Evolutionary conservation across 92 coral and sea anemone genomes (phyloP), one percentile per base, ranked within the genome.

Genomic region (Chrysogorgia sp.): DNA sequence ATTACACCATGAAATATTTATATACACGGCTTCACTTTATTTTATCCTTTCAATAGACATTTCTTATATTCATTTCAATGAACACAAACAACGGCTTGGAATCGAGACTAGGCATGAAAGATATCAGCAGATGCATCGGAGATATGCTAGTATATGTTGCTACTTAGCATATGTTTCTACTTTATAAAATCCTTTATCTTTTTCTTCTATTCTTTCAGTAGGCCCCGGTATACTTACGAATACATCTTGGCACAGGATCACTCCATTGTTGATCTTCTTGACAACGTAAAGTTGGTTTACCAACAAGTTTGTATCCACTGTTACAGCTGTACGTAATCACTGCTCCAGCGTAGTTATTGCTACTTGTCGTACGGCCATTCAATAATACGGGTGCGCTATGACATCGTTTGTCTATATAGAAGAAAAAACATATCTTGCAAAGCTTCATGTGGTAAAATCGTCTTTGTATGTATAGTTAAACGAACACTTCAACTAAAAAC

Each of bases 211-310:
- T 8, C 9, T 59, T n/a, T n/a, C n/a, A 6, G 15, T 47, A 47
- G 15, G 2, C 7, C 15, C 15, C 2, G 17, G 33, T 32, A 33
- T 25, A 63, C 88, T 60, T 82, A 96, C 99, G 92, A 45, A 96
- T 81, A 65, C 99, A 96, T 53, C 92, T 79, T 45, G 99, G 99
- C 58, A 88, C 96, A 20, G 88, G 86, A 19, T 90, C 90, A 30
- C 89, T 86, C 99, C 99, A 96, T 13, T 21, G 50, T n/a, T 90
- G 86, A 43, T 86, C 86, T n/a, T 74, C 85, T 64, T 86, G 89
- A 77, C 99, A 96, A 14, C 77, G 82, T 15, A 96, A 80, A 40
- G 84, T 64, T 53, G 90, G 26, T 28, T 85, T 67, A 32, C 91
- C 92, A 25, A 89, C 88, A 22, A 88, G 83, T 53, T 88, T 64